Percentiles rank a stretch among this genome's conserved stretches.
These are phyloP conservation scores for Otolemur garnettii DNA, from an alignment of 2,113 vertebrate genomes.

Conservation along the genomic window DNA sequence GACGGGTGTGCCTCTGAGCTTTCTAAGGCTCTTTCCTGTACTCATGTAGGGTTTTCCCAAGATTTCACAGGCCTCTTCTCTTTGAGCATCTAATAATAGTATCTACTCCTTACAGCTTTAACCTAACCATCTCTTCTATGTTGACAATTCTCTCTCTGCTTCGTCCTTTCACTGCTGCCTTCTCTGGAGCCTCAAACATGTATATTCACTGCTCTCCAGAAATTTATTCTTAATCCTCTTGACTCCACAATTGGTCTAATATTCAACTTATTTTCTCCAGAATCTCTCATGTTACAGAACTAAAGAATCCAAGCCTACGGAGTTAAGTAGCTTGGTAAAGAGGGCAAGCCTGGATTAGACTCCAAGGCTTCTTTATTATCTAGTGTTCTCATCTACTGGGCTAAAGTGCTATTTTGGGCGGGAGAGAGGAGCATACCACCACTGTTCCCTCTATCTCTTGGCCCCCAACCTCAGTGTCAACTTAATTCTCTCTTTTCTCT, in stretches of 20 bases:
- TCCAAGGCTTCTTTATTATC: neutral
- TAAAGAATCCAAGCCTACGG: neutral
- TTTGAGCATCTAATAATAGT: neutral
- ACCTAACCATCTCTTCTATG: neutral
- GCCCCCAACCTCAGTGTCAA: neutral
- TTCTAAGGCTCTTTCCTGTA: neutral
- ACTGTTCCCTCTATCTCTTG: neutral
- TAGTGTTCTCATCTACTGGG: neutral
- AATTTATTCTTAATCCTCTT: slow-evolving; percentile 7
- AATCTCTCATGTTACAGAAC: neutral
- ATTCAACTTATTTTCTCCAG: neutral
- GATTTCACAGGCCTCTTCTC: neutral
- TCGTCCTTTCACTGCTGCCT: neutral
- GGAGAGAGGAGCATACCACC: neutral
- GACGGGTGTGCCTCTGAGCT: neutral
- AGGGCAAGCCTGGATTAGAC: neutral
- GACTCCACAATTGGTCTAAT: neutral
- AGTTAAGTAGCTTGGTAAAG: neutral
- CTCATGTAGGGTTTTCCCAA: neutral
- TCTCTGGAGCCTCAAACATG: neutral
- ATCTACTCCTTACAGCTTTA: neutral
- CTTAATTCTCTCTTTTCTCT: neutral
- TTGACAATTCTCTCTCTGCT: neutral
- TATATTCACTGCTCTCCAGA: neutral
- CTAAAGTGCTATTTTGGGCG: neutral